Base-by-base conservation (phyloP, 2,113 vertebrate species). In the Syrrhaptes paradoxus region DNA sequence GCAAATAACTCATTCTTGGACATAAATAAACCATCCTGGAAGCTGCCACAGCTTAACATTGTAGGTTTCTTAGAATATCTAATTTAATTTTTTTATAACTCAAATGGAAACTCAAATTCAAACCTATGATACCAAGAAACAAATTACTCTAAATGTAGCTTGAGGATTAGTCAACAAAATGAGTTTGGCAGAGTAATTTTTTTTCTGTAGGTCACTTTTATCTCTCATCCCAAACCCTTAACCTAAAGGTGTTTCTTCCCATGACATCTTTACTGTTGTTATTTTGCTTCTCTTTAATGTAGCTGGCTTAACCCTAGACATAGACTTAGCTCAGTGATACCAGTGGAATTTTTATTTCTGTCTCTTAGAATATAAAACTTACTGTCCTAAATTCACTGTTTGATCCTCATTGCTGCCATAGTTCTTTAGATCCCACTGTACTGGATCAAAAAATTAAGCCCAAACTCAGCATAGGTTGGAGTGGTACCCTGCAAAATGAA, bases 391-490 rank as follows among this genome's bases (percentile, higher is more conserved):
- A 41, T 71, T 78, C 32, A 59, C 28, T 82, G 8, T 4, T 72
- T 87, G 24, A 17, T 74, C 7, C 26, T 75, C 15, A 13, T 38
- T 81, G 41, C 25, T 85, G 19, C 22, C 17, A 25, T n/a, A 71
- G 9, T 20, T 78, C 36, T 66, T 66, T 58, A 54, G 38, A 82
- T 46, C 43, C 8, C 48, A 20, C 9, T 78, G 13, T 45, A 32
- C 11, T 34, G 46, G 22, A 31, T 48, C 1, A 71, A 54, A 93
- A 81, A n/a, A 29, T 15, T 70, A 58, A 58, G 46, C 21, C 9
- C 8, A 46, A 41, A 1, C 0, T 75, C 55, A 62, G 4, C 36
- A 29, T 0, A 0, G 28, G 9, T 21, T 66, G 22, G 66, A 82
- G 51, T 13, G 6, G 4, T 70, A 38, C 36, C 10, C 6, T 34